Evolutionary conservation across 1,140 invertebrate species (phyloP), one percentile per base, ranked within the genome.

Genomic region (Coboldia fuscipes): DNA sequence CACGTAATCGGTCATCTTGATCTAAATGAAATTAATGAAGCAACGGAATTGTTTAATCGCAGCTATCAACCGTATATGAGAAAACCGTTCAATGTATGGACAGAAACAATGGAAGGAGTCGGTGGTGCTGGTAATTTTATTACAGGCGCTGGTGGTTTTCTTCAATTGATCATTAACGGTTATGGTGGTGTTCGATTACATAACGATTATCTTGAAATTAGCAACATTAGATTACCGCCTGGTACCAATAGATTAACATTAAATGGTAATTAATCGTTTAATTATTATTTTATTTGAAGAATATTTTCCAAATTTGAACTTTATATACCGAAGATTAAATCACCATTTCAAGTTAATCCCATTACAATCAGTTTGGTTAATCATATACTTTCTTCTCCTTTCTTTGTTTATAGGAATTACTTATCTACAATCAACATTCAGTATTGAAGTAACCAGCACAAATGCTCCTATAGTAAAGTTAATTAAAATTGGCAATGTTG

Each of bases 121-220:
- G 41, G 57, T 1, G 64, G 64, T 0, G 62, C 64, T 0, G 57
- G 59, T 0, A 68, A 68, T 36, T 68, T 66, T 44, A 45, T 64
- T 12, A 66, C 64, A 0, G 65, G 64, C 8, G 63, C 66, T 53
- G 64, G 65, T 0, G 65, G 65, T 2, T 64, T 66, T 40, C 46
- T 68, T 14, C 65, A 68, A 35, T 43, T 63, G 0, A 41, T 66
- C 1, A 45, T 64, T 16, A 62, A 62, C 35, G 65, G 65, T 2
- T 68, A 62, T 37, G 64, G 54, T 2, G 62, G 63, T 1, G 26
- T 68, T 5, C 49, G 57, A 22, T 56, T 65, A 36, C 50, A 56
- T 17, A 41, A 63, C 0, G 46, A 57, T 42, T 34, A 42, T 24
- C 10, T 64, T 30, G 44, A 53, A 29, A 54, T 61, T 7, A 38